Base-by-base conservation (phyloP, 2,797 vertebrate genomes). In the Sebastes alutus region DNA sequence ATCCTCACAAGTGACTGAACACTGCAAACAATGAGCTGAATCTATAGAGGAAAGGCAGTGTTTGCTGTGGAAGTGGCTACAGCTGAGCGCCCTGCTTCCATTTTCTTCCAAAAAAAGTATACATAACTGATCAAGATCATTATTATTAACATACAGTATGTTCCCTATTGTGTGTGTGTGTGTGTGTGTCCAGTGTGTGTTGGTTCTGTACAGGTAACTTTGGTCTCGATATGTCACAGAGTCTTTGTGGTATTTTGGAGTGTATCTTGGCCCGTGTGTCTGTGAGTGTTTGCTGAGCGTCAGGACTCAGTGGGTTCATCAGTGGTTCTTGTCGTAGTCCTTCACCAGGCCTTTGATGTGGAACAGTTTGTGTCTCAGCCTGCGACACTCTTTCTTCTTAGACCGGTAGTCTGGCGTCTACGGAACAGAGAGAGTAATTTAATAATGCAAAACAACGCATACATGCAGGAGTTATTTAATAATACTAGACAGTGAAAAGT, bases 271-370 rank as follows among this genome's bases (percentile, higher is more conserved):
- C 60, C 60, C 62, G 5, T 25, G 71, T 30, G 69, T 75, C 58
- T 67, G 74, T 60, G 74, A 81, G 68, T 66, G 84, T 85, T 73
- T 81, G 80, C 68, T 27, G 33, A 22, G 74, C 4, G 59, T 70
- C 65, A 7, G 67, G 55, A 11, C 81, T 61, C 55, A 58, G 78
- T 18, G 71, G 72, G 2, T 87, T 89, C 89, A 91, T n/a, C 85
- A 91, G 84, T 96, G 93, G 80, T 75, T 90, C 81, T 95, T 96
- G 88, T 98, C 97, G 12, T 97, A 98, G 65, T 94, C 81, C 89
- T 96, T 96, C 87, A 98, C 97, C 96, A 96, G 96, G 81, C 89
- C 89, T 67, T 98, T 98, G 94, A 98, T 94, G 92, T 97, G 96
- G 93, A 97, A 97, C 67, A 98, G 95, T 92, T 97, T 98, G 92